phyloP scores from a whole-genome alignment of 2,113 vertebrate species.

The Arvicanthis niloticus region DNA sequence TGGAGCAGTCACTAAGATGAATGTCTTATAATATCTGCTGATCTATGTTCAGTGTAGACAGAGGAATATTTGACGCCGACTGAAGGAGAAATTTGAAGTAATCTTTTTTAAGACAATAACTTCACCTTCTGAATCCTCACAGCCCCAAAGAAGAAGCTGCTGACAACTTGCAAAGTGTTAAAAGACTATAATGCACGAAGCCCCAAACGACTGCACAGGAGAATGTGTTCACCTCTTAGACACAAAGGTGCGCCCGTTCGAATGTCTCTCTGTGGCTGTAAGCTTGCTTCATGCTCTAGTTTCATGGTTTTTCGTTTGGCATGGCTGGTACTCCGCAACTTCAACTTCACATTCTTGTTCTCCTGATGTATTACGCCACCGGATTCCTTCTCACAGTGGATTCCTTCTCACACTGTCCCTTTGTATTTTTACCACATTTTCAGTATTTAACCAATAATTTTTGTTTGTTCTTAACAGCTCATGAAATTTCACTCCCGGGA shows the following conservation, averaged over 20 bases:
- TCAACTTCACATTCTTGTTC: background rate
- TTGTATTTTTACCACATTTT: background rate
- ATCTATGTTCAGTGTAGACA: background rate
- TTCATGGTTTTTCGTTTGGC: background rate
- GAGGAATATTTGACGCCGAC: background rate
- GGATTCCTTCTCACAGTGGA: background rate
- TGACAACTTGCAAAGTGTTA: background rate
- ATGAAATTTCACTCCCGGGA: background rate
- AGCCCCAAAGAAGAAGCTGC: background rate
- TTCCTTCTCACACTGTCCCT: background rate
- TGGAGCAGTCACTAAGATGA: background rate
- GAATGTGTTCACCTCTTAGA: background rate
- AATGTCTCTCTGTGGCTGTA: background rate
- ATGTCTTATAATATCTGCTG: background rate
- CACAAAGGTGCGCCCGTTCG: background rate
- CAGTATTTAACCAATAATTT: background rate
- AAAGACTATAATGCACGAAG: background rate
- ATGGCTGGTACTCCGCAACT: background rate
- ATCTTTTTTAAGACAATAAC: background rate
- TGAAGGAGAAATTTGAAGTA: background rate
- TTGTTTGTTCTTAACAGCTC: background rate
- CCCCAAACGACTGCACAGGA: background rate
- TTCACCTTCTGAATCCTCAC: background rate
- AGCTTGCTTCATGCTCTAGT: background rate
- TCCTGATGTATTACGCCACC: background rate